Base-by-base conservation (phyloP, 2,888 invertebrate species). In the Linyphia triangularis region DNA sequence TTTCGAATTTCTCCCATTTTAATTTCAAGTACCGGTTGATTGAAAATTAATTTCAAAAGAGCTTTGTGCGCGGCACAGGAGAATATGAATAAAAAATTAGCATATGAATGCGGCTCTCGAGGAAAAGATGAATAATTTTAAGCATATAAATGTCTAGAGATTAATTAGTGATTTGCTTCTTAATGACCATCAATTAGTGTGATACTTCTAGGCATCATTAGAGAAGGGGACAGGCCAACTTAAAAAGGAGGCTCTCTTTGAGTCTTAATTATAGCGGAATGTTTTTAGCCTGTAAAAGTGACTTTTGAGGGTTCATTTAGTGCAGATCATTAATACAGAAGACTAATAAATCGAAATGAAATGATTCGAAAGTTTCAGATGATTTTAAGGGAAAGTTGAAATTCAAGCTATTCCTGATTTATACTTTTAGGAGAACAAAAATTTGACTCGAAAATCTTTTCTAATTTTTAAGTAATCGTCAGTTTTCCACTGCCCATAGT, bases 151-250 rank as follows among this genome's bases (percentile, higher is more conserved):
- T 81, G 72, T 72, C 86, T 73, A 67, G 86, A 86, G 86, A 86
- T 86, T 86, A 86, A 86, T 86, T 86, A 86, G 86, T 75, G 86
- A 86, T 79, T 77, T 85, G 28, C 67, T n/a, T 67, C 81, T 81
- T 86, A 86, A 86, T 86, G 86, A 86, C 79, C 65, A 57, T 81
- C 78, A 86, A 86, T 86, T 86, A 86, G 86, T 69, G 22, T 65
- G 51, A 81, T 73, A 40, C 63, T 86, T 24, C 59, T 37, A 59
- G 81, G 81, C 81, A 81, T 86, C 86, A 86, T 86, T 86, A 86
- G 73, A 75, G 65, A 59, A 13, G 16, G 51, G 24, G 65, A n/a
- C 67, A 61, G 63, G 30, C 10, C 30, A 57, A 9, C 59, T 51
- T 59, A 86, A 86, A 85, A 86, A 86, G 86, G 65, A 59, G 37